A percentile compares a stretch with the other conserved stretches of the same genome.
phyloP scores from a whole-genome alignment of 2,888 invertebrate species.

The Acleris cristana region DNA sequence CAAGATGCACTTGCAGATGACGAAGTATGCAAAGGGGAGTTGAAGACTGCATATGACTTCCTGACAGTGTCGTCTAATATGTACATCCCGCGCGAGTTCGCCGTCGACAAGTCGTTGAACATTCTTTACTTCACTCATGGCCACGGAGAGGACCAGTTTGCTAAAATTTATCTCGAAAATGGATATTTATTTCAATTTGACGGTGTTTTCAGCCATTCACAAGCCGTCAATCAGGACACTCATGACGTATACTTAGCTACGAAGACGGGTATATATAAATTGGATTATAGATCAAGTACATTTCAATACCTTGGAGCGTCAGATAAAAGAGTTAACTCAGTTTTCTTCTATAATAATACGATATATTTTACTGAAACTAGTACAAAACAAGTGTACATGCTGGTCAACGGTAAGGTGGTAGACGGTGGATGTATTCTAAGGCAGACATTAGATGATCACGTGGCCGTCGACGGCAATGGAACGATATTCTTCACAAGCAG shows the following conservation, averaged over 20 bases:
- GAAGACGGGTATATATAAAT: neutral
- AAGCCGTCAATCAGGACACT: neutral
- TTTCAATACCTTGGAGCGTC: neutral
- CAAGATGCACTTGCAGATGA: neutral
- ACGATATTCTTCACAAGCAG: neutral
- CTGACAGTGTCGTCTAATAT: rapidly evolving
- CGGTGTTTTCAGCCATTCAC: neutral
- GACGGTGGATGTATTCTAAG: too few species aligned
- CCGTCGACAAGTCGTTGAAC: neutral
- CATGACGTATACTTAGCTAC: neutral
- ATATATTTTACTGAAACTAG: neutral
- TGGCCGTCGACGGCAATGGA: neutral
- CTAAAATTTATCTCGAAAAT: neutral
- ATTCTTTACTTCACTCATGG: neutral
- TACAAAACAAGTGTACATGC: neutral
- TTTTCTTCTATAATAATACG: neutral
- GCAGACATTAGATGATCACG: neutral
- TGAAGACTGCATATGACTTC: neutral
- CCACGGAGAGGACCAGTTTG: neutral
- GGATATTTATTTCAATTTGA: neutral
- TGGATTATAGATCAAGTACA: rapidly evolving
- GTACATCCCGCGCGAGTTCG: neutral
- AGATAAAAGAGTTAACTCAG: neutral
- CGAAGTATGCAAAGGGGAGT: neutral
- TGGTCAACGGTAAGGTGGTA: neutral